Conservation (phyloP, 2,888 invertebrate genomes). For the Xanthorhoe spadicearia region DNA sequence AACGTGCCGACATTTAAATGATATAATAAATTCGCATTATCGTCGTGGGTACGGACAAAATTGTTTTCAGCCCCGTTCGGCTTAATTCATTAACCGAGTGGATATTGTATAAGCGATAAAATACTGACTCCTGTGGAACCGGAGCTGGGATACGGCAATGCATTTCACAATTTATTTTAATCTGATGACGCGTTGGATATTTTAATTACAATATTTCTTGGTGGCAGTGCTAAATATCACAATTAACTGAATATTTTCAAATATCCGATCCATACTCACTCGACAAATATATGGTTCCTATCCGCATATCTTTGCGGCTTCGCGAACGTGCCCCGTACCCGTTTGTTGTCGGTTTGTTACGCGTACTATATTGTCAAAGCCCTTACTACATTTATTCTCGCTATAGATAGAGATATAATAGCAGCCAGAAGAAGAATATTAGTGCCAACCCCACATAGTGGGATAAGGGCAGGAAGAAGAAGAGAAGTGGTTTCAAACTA, state of each 20-base stretch:
- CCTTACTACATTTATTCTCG: no score
- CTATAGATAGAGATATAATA: no score
- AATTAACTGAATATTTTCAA: neutral
- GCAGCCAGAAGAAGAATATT: no score
- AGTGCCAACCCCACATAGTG: no score
- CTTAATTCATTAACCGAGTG: constrained; percentile 74
- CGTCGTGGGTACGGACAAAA: constrained; percentile 68
- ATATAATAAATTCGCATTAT: constrained; percentile 81
- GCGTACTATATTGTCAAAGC: no score
- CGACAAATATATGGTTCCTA: no score
- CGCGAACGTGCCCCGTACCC: no score
- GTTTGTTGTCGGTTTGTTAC: no score
- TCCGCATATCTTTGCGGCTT: no score
- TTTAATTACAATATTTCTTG: neutral
- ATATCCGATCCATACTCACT: no score
- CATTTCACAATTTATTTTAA: constrained; percentile 18
- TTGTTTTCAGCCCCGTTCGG: constrained; percentile 71
- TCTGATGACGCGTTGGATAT: neutral
- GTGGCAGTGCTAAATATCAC: neutral
- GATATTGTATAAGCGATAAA: constrained; percentile 62
- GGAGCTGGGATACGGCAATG: constrained; percentile 16
- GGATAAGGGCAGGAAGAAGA: no score
- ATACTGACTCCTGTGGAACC: constrained; percentile 42
- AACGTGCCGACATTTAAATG: constrained; percentile 75
- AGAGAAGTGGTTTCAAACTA: no score